Evolutionary conservation across 2,888 invertebrate genomes (phyloP).

Genomic region (Mythimna albipuncta): DNA sequence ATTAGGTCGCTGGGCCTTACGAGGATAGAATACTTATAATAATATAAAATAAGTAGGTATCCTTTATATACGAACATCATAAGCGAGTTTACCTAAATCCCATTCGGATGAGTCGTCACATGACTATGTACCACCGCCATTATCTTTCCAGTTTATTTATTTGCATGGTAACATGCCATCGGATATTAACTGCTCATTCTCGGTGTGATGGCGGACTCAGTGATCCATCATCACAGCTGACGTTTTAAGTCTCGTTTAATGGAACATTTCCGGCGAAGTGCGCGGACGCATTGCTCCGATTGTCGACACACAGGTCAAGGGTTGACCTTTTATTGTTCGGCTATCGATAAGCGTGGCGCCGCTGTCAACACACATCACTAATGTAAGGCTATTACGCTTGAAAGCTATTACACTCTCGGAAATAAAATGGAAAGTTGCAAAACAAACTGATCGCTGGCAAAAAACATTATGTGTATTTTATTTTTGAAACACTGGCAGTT

Average conservation of each 20-base stretch:
- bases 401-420: conserved; percentile 49
- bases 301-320: conserved; percentile 75
- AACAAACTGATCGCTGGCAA: conserved; percentile 35
- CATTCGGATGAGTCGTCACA: conserved; percentile 47
- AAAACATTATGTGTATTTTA: conserved; percentile 4
- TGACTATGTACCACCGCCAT: conserved; percentile 32
- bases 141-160: conserved; percentile 61
- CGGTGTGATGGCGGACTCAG: conserved; percentile 64
- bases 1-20: too few relatives aligned
- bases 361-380: conserved; percentile 69
- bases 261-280: conserved; percentile 76
- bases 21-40: too few relatives aligned
- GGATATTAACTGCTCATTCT: conserved; percentile 70
- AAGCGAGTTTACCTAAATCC: conserved; percentile 46
- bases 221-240: conserved; percentile 74
- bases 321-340: conserved; percentile 79
- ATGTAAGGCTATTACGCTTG: conserved; percentile 51
- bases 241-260: conserved; percentile 75
- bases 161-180: conserved; percentile 62
- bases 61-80: conserved; percentile 1
- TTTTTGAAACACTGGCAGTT: background rate
- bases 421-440: conserved; percentile 60
- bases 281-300: conserved; percentile 75
- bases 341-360: conserved; percentile 80
- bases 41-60: too few relatives aligned